These are phyloP conservation scores for Gonioctena quinquepunctata DNA, from an alignment of 1,140 invertebrate species.

Conservation along the genomic window DNA sequence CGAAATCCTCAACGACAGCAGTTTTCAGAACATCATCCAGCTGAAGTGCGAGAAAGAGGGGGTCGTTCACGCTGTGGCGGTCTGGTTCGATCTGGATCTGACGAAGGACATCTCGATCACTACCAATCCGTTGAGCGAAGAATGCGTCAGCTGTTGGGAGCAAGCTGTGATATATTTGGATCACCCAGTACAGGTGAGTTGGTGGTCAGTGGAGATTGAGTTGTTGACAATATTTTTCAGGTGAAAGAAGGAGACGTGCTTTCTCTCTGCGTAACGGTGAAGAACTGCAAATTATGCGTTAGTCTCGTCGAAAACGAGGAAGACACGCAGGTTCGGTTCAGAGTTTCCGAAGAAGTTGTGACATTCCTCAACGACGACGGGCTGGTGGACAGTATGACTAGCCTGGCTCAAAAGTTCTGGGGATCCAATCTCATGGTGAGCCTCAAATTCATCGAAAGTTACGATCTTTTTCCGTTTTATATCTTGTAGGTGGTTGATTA, in stretches of 20 bases:
- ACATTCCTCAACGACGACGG: conserved; percentile 62
- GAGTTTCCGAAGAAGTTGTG: conserved; percentile 57
- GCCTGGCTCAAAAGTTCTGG: conserved; percentile 52
- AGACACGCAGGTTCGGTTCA: conserved; percentile 35
- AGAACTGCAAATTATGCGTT: conserved; percentile 43
- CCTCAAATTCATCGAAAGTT: not conserved
- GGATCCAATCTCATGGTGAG: conserved; percentile 33
- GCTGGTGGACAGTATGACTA: conserved; percentile 54
- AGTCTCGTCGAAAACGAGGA: not conserved
- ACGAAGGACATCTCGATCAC: conserved; percentile 66
- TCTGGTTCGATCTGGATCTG: conserved; percentile 77
- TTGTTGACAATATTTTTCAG: conserved; percentile 41
- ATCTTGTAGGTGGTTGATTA: conserved; percentile 50
- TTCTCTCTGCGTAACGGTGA: conserved; percentile 56
- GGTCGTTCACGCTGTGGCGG: conserved; percentile 58
- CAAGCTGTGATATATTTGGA: conserved; percentile 69
- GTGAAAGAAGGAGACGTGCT: conserved; percentile 48
- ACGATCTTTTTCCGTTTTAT: not conserved
- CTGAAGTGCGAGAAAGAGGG: conserved; percentile 50
- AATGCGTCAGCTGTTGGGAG: conserved; percentile 72
- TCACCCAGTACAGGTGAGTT: conserved; percentile 49
- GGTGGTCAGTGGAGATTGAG: not conserved
- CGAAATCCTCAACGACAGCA: conserved; percentile 40
- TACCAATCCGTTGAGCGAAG: conserved; percentile 58
- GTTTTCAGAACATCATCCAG: not conserved